Evolutionary conservation across 1,140 invertebrate species (phyloP).

Genomic region (Andrena cerasifolii): DNA sequence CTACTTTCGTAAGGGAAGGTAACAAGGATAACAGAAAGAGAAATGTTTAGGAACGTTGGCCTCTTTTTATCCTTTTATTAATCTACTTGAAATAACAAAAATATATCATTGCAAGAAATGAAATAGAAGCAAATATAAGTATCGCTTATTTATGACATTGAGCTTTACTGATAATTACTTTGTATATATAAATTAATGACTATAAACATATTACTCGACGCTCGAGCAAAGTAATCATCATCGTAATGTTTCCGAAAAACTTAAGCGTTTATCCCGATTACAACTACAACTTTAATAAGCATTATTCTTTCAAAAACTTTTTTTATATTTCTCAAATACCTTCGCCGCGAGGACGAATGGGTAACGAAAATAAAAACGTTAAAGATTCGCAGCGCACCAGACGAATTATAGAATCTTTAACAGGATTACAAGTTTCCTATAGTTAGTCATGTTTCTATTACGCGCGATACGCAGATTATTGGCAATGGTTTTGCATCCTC

Average conservation of each 20-base stretch:
- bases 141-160: conserved; percentile 49
- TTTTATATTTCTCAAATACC: not conserved
- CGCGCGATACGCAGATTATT: not conserved
- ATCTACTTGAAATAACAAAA: conserved; percentile 72
- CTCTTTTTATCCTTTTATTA: conserved; percentile 59
- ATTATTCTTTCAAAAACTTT: not conserved
- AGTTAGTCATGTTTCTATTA: conserved; percentile 25
- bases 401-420: conserved; percentile 12
- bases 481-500: conserved; percentile 10
- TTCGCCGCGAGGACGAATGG: too few relatives aligned
- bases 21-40: too few relatives aligned
- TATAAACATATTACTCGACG: conserved; percentile 22
- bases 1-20: too few relatives aligned
- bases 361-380: not conserved
- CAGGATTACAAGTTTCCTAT: conserved; percentile 26
- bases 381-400: not conserved
- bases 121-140: conserved; percentile 64
- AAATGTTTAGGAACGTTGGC: too few relatives aligned
- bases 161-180: conserved; percentile 57
- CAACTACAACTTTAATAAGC: not conserved
- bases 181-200: conserved; percentile 62
- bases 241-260: not conserved
- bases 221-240: conserved; percentile 6
- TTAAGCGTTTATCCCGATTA: not conserved
- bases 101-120: conserved; percentile 72